A percentile compares a stretch with the other conserved stretches of the same genome.
These are phyloP conservation scores for Daubentonia madagascariensis DNA, from an alignment of 2,113 vertebrate genomes.

Conservation along the genomic window DNA sequence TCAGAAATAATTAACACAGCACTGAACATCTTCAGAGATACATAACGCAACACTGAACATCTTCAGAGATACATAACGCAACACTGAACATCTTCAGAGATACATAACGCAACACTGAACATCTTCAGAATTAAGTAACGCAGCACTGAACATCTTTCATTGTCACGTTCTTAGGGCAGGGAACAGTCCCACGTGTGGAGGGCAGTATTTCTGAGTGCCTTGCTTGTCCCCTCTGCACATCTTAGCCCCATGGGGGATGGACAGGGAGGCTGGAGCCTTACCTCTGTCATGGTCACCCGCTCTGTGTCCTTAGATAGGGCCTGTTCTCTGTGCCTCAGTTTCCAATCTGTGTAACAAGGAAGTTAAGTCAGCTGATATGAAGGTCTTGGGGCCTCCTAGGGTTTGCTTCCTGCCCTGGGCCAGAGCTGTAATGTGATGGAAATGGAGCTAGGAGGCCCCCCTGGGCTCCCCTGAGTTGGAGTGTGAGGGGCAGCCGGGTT, in stretches of 20 bases:
- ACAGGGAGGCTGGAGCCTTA: background rate
- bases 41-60: background rate
- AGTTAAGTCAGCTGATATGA: background rate
- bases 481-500: background rate
- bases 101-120: background rate
- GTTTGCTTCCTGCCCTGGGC: background rate
- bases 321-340: background rate
- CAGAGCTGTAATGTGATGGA: background rate
- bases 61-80: background rate
- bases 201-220: background rate
- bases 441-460: too few species aligned
- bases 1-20: background rate
- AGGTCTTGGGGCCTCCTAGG: background rate
- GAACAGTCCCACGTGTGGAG: background rate
- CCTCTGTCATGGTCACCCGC: background rate
- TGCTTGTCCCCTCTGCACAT: background rate
- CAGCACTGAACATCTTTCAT: background rate
- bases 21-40: background rate
- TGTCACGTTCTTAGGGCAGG: background rate
- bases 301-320: background rate
- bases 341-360: background rate
- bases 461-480: background rate
- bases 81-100: background rate
- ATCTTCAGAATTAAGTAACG: background rate
- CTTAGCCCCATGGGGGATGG: background rate